Evolutionary conservation across 1,140 invertebrate genomes (phyloP).

Genomic region (Psilanteris sp.): DNA sequence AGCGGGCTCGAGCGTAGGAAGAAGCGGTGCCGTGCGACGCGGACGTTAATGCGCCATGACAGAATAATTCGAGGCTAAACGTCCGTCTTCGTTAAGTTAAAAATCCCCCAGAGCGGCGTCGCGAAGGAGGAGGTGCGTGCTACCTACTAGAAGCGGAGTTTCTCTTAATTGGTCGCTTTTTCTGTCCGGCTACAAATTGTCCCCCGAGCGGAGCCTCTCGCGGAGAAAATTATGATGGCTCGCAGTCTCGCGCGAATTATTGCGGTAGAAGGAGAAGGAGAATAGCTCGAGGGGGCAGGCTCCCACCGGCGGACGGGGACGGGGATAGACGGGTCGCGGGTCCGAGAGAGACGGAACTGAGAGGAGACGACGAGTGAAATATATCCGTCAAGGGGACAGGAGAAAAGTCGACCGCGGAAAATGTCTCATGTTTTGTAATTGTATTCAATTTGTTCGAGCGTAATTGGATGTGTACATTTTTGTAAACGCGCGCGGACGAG

Average conservation of each 20-base stretch:
- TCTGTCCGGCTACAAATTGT: conserved; percentile 75
- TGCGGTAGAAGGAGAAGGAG: conserved; percentile 10
- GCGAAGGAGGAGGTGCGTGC: conserved; percentile 43
- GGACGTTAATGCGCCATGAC: conserved; percentile 74
- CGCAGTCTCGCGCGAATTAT: conserved; percentile 59
- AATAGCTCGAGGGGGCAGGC: conserved; percentile 6
- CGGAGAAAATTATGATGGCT: conserved; percentile 59
- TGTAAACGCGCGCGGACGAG: too few species aligned
- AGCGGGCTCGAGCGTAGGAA: conserved; percentile 51
- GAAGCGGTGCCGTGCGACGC: conserved; percentile 57
- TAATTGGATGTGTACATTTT: conserved; percentile 47
- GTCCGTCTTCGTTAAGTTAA: conserved; percentile 67
- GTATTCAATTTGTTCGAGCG: conserved; percentile 46
- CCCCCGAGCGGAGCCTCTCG: conserved; percentile 66
- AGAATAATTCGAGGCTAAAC: conserved; percentile 75
- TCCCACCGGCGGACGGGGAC: neutral
- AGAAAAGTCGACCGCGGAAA: conserved; percentile 37
- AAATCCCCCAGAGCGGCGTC: conserved; percentile 60
- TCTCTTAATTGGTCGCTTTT: conserved; percentile 78
- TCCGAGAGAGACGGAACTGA: conserved; percentile 9
- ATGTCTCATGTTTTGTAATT: conserved; percentile 41
- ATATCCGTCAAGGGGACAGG: conserved; percentile 41
- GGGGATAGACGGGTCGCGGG: too few species aligned
- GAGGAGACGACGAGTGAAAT: conserved; percentile 36
- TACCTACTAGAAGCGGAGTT: conserved; percentile 67